Percentiles rank a stretch among this genome's conserved stretches.
Evolutionary conservation across 2,113 vertebrate species (phyloP).

Genomic region (Sciurus niger): DNA sequence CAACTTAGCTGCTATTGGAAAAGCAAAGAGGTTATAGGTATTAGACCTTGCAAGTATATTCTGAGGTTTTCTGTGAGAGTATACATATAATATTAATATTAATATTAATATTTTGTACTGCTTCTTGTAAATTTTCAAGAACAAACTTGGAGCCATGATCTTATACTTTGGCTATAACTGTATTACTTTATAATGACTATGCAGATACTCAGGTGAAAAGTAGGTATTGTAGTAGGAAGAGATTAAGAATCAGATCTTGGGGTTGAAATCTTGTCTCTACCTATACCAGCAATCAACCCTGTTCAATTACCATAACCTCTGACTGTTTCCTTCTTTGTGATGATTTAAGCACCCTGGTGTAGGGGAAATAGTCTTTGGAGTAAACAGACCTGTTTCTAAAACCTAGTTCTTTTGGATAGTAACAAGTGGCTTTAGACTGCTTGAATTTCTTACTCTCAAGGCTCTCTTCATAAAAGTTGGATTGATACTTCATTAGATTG

Average conservation of each 20-base stretch:
- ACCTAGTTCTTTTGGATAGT: neutral
- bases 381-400: neutral
- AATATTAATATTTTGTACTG: neutral
- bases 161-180: neutral
- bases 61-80: neutral
- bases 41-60: neutral
- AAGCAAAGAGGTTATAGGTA: neutral
- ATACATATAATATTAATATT: neutral
- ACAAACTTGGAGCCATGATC: neutral
- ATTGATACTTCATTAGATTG: neutral
- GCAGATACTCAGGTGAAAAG: neutral
- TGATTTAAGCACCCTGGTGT: neutral
- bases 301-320: neutral
- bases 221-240: neutral
- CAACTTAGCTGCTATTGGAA: neutral
- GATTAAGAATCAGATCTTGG: neutral
- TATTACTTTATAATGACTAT: neutral
- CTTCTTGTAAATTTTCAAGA: neutral
- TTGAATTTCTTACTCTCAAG: neutral
- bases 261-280: neutral
- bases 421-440: neutral
- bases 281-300: neutral
- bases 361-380: neutral
- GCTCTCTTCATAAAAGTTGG: neutral
- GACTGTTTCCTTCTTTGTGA: neutral